Base-by-base conservation (phyloP, 2,888 invertebrate genomes). In the Erebia aethiops region DNA sequence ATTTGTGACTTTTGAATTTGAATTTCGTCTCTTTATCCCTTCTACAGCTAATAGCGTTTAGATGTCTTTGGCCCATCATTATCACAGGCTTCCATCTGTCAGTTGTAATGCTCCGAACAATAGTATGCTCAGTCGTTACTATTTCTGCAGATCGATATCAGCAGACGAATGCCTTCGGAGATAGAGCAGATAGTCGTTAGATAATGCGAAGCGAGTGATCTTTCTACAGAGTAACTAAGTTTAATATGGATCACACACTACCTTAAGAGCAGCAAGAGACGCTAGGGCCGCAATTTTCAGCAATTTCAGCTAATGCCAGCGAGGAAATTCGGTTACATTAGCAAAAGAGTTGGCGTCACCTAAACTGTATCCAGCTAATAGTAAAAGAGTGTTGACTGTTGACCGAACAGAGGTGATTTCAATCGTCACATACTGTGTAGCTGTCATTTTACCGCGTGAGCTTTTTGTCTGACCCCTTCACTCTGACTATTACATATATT, bases 31-130 rank as follows among this genome's bases (percentile, higher is more conserved):
- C 2, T 43, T 10, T 16, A 13, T 41, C n/a, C 58, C 16, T 0
- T 61, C 18, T 16, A 43, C 41, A n/a, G 14, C 41, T 60, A 41
- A 60, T 16, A 60, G 11, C 43, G 61, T 43, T 21, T 18, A 10
- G 18, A 61, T 41, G 16, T 54, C 52, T 41, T 76, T 77, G 77
- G 76, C 43, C 61, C 72, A 54, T 71, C 72, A 81, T 81, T 82
- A 84, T 84, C 82, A 74, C 71, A 58, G 46, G 56, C 67, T 77
- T 72, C 76, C 76, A 83, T 81, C 75, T 75, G 80, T 77, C 80
- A 81, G 82, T 81, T 77, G 78, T 75, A 75, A 79, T 77, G 74
- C 74, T 61, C 73, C 78, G 81, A 85, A 87, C 84, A 87, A 87
- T 83, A 78, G 82, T 79, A 78, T 60, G 74, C 64, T 70, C 51